A percentile compares a stretch with the other conserved stretches of the same genome.
phyloP scores from a whole-genome alignment of 2,797 vertebrate species.

The Sphaeramia orbicularis region DNA sequence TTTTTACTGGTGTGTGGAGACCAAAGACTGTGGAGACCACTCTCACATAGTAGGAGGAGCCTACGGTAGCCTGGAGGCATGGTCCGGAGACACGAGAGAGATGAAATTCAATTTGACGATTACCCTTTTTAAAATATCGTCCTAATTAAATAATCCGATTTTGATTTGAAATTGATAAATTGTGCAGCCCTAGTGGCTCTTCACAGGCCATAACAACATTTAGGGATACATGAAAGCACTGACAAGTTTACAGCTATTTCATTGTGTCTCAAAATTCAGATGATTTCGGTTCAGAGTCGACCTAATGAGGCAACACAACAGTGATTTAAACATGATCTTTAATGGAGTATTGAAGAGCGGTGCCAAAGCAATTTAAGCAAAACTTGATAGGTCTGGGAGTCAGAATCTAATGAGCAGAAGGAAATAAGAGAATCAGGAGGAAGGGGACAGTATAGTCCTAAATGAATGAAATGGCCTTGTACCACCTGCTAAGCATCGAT shows the following conservation, averaged over 20 bases:
- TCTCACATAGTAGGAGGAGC: too few species aligned
- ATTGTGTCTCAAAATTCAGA: slow-evolving; percentile 19
- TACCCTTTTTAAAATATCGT: too few species aligned
- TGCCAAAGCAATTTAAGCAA: slow-evolving; percentile 76
- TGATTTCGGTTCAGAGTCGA: slow-evolving; percentile 37
- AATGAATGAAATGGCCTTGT: slow-evolving; percentile 82
- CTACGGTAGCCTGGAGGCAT: too few species aligned
- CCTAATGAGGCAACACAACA: slow-evolving; percentile 44
- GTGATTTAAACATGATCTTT: slow-evolving; percentile 83
- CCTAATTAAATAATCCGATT: too few species aligned
- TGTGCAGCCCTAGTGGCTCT: too few species aligned
- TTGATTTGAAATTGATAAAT: too few species aligned
- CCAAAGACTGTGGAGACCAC: too few species aligned
- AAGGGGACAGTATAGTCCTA: slow-evolving; percentile 76
- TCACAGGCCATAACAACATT: slow-evolving; percentile 35
- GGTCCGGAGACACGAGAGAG: too few species aligned
- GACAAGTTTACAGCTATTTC: slow-evolving; percentile 15
- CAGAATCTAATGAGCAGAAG: slow-evolving; percentile 79
- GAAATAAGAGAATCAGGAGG: slow-evolving; percentile 78
- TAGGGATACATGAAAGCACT: slow-evolving; percentile 30
- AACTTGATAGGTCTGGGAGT: slow-evolving; percentile 72
- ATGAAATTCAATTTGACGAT: too few species aligned
- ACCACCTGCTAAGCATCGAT: slow-evolving; percentile 88
- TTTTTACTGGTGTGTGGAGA: too few species aligned
- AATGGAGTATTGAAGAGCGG: slow-evolving; percentile 78